Evolutionary conservation across 2,888 invertebrate genomes (phyloP), one percentile per base, ranked within the genome.

Genomic region (Parnassius apollo): DNA sequence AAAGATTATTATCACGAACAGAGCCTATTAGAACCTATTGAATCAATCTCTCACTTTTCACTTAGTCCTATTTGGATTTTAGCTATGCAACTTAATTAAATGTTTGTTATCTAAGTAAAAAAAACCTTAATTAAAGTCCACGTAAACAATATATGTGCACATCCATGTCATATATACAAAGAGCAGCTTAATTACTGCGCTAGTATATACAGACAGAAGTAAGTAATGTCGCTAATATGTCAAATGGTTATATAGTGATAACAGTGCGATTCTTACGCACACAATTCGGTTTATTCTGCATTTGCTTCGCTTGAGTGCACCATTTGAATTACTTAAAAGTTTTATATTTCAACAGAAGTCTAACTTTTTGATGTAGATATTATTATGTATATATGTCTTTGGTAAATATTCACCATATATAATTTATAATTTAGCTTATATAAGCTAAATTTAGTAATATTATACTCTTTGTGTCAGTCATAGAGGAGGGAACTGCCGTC

Each of bases 181-280:
- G 71, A 72, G 73, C 69, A 64, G 65, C 64, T 72, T 78, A 77
- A 78, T 76, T 77, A 76, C 73, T 48, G 48, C 60, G 11, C 12
- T 50, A 11, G 18, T 18, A 42, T 10, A 44, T 25, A 46, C 13
- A 35, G 57, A 12, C 9, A 9, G 13, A 42, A n/a, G 44, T 42
- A 44, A 10, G 54, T 22, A 25, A 13, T 44, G 42, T 22, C 54
- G 60, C 42, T 25, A 13, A 49, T 13, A 49, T 49, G 49, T 49
- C 49, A 49, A 49, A 49, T 49, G n/a, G 49, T 11, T 45, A 45
- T 22, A 51, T 44, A 51, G 51, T 42, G 50, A 44, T 25, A 56
- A 50, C 55, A 51, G 35, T 56, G 45, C 25, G 18, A 56, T 44
- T 13, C 57, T 13, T 48, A 52, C 61, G 57, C 61, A 61, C 57